These are phyloP conservation scores for Bradypus variegatus DNA, from an alignment of 2,797 vertebrate genomes.

Conservation along the genomic window DNA sequence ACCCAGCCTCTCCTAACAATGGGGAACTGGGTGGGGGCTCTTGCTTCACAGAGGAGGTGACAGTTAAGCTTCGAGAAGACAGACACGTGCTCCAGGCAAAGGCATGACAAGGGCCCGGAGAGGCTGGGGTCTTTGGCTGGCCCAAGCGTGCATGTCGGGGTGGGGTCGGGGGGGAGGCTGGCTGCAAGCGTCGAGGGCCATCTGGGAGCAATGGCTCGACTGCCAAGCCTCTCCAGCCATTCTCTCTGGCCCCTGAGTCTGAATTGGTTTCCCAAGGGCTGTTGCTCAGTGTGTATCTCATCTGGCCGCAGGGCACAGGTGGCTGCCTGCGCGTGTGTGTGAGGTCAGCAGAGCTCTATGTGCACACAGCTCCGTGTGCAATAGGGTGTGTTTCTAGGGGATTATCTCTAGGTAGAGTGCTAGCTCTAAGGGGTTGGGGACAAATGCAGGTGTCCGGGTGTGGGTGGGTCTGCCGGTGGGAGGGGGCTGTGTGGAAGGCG, in stretches of 20 bases:
- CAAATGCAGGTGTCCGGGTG: background rate
- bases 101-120: background rate
- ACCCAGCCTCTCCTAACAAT: background rate
- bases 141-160: background rate
- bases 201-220: too few species aligned
- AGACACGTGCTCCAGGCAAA: background rate
- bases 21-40: too few species aligned
- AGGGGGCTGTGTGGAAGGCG: background rate
- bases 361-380: background rate
- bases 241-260: background rate
- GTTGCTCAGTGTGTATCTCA: background rate
- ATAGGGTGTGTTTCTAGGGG: background rate
- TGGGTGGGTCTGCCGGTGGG: rapidly evolving
- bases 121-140: background rate
- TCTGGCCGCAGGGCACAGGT: background rate
- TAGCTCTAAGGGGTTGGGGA: background rate
- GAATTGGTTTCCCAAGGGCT: background rate
- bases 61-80: background rate
- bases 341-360: background rate
- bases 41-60: background rate
- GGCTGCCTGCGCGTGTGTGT: rapidly evolving
- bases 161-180: background rate
- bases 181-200: background rate
- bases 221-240: background rate
- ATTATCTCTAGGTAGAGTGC: background rate